These are phyloP conservation scores for Cyphomyrmex costatus DNA, from an alignment of 1,140 invertebrate genomes.

Conservation along the genomic window DNA sequence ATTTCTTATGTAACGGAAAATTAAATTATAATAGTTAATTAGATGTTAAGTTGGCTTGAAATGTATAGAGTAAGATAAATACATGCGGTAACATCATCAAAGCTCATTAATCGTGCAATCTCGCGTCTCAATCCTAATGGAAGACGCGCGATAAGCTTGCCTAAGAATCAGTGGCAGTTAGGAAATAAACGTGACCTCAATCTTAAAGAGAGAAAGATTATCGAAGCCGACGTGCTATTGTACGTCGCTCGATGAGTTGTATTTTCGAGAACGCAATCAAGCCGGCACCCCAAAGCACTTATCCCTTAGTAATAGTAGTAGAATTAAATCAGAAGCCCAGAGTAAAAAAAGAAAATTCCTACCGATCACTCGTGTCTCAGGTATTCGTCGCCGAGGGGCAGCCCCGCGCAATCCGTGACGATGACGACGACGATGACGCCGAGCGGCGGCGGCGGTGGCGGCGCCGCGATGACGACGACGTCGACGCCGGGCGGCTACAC, in stretches of 20 bases:
- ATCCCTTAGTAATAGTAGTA: slow-evolving; percentile 35
- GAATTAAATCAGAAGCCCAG: background rate
- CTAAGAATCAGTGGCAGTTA: background rate
- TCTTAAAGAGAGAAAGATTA: slow-evolving; percentile 47
- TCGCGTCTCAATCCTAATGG: slow-evolving; percentile 23
- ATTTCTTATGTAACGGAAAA: background rate
- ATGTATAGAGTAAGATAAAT: slow-evolving; percentile 4
- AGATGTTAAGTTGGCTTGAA: background rate
- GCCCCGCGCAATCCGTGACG: slow-evolving; percentile 84
- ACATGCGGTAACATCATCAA: background rate
- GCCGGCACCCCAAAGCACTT: background rate
- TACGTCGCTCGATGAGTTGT: background rate
- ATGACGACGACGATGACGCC: slow-evolving; percentile 77
- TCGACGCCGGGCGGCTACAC: slow-evolving; percentile 84
- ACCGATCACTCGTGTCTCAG: slow-evolving; percentile 78
- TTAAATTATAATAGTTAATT: background rate
- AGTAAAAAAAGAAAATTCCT: slow-evolving; percentile 59
- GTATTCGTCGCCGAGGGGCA: slow-evolving; percentile 85
- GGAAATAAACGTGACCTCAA: slow-evolving; percentile 53
- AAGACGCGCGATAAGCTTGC: background rate
- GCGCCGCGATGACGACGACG: slow-evolving; percentile 72
- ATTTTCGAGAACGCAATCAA: slow-evolving; percentile 16
- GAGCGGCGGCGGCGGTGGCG: slow-evolving; percentile 71
- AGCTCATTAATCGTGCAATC: slow-evolving; percentile 25
- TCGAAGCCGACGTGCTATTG: background rate